phyloP scores from a whole-genome alignment of 1,140 invertebrate genomes.

The Calliphora vicina region DNA sequence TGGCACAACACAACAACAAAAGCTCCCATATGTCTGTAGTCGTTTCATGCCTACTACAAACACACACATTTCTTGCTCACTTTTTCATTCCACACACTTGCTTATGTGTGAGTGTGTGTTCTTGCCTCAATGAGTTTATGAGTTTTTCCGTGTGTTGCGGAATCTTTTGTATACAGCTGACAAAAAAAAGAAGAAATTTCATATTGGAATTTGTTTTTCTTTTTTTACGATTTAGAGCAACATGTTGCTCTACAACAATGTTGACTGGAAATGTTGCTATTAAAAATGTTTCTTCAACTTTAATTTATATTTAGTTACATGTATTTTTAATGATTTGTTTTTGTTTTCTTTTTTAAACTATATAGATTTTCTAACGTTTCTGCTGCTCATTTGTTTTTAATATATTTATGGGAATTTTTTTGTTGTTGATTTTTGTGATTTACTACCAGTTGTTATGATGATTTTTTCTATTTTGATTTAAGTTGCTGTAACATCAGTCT shows the following conservation, averaged over 20 bases:
- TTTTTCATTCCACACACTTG: neutral
- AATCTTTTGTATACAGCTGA: constrained; percentile 14
- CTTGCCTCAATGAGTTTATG: neutral
- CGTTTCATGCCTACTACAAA: neutral
- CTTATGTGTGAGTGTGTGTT: neutral
- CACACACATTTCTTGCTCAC: neutral
- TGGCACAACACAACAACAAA: constrained; percentile 38
- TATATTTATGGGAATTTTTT: no score
- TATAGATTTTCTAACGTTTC: neutral
- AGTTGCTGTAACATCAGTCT: no score
- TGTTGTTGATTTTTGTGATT: no score
- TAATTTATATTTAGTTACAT: neutral
- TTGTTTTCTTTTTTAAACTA: neutral
- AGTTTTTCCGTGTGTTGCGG: constrained; percentile 21
- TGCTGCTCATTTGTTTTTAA: neutral
- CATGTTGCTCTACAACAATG: constrained; percentile 19
- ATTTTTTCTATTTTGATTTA: no score
- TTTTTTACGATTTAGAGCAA: constrained; percentile 1
- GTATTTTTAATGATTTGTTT: neutral
- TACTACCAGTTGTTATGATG: no score
- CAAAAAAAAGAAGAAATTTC: neutral
- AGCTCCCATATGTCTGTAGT: constrained; percentile 3
- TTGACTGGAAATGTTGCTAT: constrained; percentile 21
- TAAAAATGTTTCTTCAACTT: neutral
- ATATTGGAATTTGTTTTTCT: neutral